A percentile compares a stretch with the other conserved stretches of the same genome.
Conservation (phyloP, 2,888 invertebrate genomes). For the Oscheius sp. region DNA sequence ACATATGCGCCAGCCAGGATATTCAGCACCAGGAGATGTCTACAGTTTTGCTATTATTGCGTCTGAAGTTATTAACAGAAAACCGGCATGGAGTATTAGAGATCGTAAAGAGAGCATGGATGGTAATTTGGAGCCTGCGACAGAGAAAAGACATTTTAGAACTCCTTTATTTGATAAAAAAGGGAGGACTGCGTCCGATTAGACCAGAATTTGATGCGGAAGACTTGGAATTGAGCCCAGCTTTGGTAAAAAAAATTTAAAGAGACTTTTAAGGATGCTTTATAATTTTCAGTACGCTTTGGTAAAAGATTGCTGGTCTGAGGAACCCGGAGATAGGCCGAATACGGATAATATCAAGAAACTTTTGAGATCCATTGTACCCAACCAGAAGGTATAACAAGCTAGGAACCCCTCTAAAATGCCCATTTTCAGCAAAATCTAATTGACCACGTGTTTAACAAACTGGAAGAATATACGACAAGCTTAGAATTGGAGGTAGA, state of each 20-base stretch:
- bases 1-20: conserved; percentile 49
- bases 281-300: conserved; percentile 54
- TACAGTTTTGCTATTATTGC: conserved; percentile 68
- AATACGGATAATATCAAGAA: conserved; percentile 46
- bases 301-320: conserved; percentile 67
- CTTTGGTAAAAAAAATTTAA: no score
- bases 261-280: no score
- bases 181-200: conserved; percentile 30
- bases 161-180: conserved; percentile 60
- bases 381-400: conserved; percentile 18
- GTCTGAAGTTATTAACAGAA: conserved; percentile 65
- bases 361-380: conserved; percentile 36
- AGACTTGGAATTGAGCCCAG: conserved; percentile 51
- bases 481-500: conserved; percentile 58
- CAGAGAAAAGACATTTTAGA: no score
- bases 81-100: conserved; percentile 63
- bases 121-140: conserved; percentile 38
- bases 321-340: conserved; percentile 62
- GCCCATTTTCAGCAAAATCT: conserved; percentile 46
- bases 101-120: conserved; percentile 56
- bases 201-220: conserved; percentile 58
- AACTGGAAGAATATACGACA: conserved; percentile 68
- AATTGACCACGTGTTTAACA: conserved; percentile 70
- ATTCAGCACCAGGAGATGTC: conserved; percentile 63
- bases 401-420: not conserved